Percentiles rank a stretch among this genome's conserved stretches.
phyloP scores from a whole-genome alignment of 2,888 invertebrate species.

The Drosophila koepferae region DNA sequence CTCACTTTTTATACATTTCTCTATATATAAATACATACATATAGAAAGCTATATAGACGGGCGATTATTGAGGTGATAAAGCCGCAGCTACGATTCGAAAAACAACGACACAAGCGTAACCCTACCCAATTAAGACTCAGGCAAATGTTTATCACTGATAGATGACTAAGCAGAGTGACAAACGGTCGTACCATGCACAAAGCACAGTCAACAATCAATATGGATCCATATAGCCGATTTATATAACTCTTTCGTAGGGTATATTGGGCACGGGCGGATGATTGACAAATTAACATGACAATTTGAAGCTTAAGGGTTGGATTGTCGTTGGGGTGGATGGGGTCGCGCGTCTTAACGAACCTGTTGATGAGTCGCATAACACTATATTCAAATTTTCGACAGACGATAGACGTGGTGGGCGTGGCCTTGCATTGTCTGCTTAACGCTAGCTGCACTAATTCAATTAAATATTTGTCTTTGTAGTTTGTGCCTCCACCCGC shows the following conservation, averaged over 20 bases:
- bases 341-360: conserved; percentile 66
- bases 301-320: conserved; percentile 41
- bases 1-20: not conserved
- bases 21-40: not conserved
- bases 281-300: conserved; percentile 75
- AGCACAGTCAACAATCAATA: not conserved
- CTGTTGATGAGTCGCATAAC: conserved; percentile 71
- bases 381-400: conserved; percentile 66
- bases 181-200: not conserved
- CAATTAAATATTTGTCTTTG: conserved; percentile 81
- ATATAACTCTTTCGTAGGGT: not conserved
- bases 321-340: conserved; percentile 9
- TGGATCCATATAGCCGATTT: not conserved
- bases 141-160: conserved; percentile 2
- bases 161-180: not conserved
- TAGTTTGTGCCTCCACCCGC: conserved; percentile 54
- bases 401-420: conserved; percentile 22
- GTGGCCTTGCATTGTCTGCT: conserved; percentile 68
- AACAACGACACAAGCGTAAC: not conserved
- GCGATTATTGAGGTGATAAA: not conserved
- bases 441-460: conserved; percentile 79
- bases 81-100: not conserved
- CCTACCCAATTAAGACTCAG: conserved; percentile 2
- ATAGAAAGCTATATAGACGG: not conserved
- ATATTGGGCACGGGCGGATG: not conserved